phyloP scores from a whole-genome alignment of 2,888 invertebrate genomes.

The Latheticus oryzae region DNA sequence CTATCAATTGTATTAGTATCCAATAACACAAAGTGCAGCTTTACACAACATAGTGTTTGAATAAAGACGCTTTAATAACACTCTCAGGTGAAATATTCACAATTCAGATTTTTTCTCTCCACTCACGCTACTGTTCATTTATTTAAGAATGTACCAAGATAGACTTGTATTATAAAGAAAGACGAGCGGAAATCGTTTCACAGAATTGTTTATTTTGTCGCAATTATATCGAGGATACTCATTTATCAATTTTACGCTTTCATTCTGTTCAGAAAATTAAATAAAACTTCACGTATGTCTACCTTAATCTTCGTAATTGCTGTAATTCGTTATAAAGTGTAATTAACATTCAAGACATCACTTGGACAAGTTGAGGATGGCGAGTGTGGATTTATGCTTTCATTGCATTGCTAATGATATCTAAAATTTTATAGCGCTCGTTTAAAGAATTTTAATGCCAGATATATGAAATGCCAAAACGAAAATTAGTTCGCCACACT shows the following conservation, averaged over 20 bases:
- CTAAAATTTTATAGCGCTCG: too few species aligned
- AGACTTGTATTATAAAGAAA: too few species aligned
- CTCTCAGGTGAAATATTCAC: too few species aligned
- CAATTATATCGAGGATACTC: not conserved
- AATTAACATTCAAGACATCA: constrained; percentile 1
- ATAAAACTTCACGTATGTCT: not conserved
- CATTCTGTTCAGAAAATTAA: not conserved
- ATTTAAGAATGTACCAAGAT: too few species aligned
- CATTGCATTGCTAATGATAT: not conserved
- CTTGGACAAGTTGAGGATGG: not conserved
- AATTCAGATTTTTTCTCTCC: too few species aligned
- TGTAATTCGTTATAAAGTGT: not conserved
- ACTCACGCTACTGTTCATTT: too few species aligned
- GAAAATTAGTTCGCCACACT: too few species aligned
- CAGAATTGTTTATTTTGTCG: not conserved
- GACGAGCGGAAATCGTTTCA: constrained; percentile 1
- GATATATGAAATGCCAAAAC: too few species aligned
- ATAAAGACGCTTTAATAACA: too few species aligned
- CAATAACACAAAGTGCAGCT: constrained; percentile 27
- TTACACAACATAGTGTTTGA: constrained; percentile 18
- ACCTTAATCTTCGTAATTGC: not conserved
- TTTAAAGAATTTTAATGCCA: too few species aligned
- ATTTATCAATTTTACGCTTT: not conserved
- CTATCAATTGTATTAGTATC: constrained; percentile 27
- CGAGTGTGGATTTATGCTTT: constrained; percentile 1